Base-by-base conservation (phyloP, 2,797 vertebrate species). In the Craterocephalus amniculus region DNA sequence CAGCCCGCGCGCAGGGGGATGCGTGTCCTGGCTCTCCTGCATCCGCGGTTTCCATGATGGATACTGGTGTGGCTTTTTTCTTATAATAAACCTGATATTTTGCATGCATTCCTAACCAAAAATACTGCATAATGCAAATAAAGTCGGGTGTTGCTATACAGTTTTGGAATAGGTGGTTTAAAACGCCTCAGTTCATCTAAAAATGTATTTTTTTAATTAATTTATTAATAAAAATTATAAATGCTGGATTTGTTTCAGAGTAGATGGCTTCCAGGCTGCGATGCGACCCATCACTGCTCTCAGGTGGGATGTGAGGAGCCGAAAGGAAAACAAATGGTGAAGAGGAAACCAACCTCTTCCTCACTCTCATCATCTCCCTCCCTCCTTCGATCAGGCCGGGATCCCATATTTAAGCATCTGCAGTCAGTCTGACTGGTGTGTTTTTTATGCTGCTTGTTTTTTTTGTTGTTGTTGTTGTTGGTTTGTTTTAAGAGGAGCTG, bases 161-260 rank as follows among this genome's bases (percentile, higher is more conserved):
- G 24, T 2, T 51, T 40, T 0, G 0, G 14, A 40, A 0, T 57
- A 32, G 32, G 0, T 57, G 0, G 12, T 45, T 57, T 57, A 10
- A 20, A 18, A 24, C 8, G 20, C n/a, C 36, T 1, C 7, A 7
- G 18, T 40, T 35, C 31, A 36, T 36, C 34, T 24, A 9, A 16
- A 40, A 24, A n/a, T 31, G 10, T 20, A 8, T 36, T 48, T 40
- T 1, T 0, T 24, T 31, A 2, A n/a, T 38, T 18, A n/a, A 16
- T 58, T n/a, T 32, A 13, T 20, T 34, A 11, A 0, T 29, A 3
- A 34, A 9, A n/a, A 13, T 14, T 57, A 6, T 36, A n/a, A 0
- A 35, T 65, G 51, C 69, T 18, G 84, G 5, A 2, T 85, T 18
- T 76, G 38, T 88, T 90, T 38, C 80, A 90, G 87, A 78, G 38